Evolutionary conservation across 2,797 vertebrate species (phyloP), one percentile per base, ranked within the genome.

Genomic region (Poeciliopsis paucimaculata): DNA sequence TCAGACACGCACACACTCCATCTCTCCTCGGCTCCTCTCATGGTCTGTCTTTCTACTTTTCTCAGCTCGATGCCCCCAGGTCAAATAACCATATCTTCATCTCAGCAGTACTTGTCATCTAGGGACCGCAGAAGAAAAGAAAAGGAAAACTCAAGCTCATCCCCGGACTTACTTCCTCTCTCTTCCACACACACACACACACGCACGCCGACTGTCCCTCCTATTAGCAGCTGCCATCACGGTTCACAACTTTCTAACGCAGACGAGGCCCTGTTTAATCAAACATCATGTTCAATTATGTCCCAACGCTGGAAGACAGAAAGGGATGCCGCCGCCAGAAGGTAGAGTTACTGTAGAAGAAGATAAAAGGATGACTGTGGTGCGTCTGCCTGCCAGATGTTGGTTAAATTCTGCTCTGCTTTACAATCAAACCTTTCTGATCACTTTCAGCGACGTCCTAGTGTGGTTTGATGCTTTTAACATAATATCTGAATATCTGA

Each of bases 41-140:
- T 84, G 72, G 77, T 92, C 90, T 92, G 88, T 91, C 90, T 89
- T 87, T 90, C 84, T 89, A 77, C 88, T 91, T 90, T 83, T 91
- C 84, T 91, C 86, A 90, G 85, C 90, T 91, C 81, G 76, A 78
- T 82, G 90, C 92, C 91, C 75, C 80, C 75, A 5, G 91, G 91
- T 93, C 93, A 94, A 89, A 90, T 91, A 92, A 94, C 82, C 90
- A 93, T 89, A 94, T 92, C 91, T 91, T 87, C 90, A 91, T 93
- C 93, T 91, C 88, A 90, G 85, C 89, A 90, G 84, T 88, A 90
- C 88, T 92, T 90, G 79, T 90, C 85, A 91, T 92, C 91, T 82
- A 81, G 73, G 80, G 72, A 88, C 82, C 82, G 83, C 83, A 77
- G 85, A 91, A 77, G 66, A 47, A 71, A 71, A 45, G 82, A 76